Evolutionary conservation across 2,113 vertebrate genomes (phyloP).

Genomic region (Prolemur simus): DNA sequence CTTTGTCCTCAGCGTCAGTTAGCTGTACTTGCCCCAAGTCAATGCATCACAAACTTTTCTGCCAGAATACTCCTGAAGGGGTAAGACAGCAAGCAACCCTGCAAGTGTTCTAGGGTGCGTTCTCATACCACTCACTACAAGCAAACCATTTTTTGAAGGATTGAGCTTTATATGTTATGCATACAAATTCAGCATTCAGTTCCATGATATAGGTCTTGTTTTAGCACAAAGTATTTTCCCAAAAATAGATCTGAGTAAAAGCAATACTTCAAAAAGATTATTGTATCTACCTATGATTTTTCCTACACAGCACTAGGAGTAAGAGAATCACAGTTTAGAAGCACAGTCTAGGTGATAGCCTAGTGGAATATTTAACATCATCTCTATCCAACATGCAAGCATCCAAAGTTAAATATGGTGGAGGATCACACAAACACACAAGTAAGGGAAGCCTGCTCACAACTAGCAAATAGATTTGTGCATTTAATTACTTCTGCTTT

Average conservation of each 20-base stretch:
- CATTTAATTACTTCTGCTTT: neutral
- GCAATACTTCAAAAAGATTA: neutral
- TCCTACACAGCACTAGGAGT: neutral
- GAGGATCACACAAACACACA: neutral
- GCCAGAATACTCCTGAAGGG: neutral
- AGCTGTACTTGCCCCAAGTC: neutral
- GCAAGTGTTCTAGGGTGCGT: neutral
- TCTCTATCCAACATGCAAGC: neutral
- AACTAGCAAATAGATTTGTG: neutral
- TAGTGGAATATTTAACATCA: neutral
- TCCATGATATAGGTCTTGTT: neutral
- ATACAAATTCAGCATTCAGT: neutral
- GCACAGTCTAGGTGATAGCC: neutral
- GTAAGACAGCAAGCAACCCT: neutral
- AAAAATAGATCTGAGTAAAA: neutral
- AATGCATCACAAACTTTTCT: neutral
- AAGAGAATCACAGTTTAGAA: neutral
- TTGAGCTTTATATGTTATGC: neutral
- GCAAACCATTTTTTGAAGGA: neutral
- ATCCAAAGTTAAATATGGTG: neutral
- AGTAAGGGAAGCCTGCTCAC: neutral
- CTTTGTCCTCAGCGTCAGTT: neutral
- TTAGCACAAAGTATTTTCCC: neutral
- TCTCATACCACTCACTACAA: neutral
- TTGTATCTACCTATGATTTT: neutral